Percentiles rank a stretch among this genome's conserved stretches.
Evolutionary conservation across 2,113 vertebrate species (phyloP).

Genomic region (Psettodes erumei): DNA sequence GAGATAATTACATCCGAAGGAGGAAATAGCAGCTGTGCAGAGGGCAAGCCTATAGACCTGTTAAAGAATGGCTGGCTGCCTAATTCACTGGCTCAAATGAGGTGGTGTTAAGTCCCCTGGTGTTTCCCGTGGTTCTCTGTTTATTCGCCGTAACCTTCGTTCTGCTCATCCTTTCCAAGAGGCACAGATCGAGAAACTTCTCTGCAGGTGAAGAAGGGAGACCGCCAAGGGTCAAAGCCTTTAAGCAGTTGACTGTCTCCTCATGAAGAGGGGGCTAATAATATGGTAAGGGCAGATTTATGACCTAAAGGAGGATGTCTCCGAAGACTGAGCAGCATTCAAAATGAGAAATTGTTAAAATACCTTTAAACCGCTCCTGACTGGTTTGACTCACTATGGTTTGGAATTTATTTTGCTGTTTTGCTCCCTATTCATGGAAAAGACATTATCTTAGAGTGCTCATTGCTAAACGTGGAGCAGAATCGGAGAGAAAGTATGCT

Average conservation of each 20-base stretch:
- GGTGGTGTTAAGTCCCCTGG: slow-evolving; percentile 43
- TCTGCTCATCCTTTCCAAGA: slow-evolving; percentile 25
- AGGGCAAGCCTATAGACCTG: slow-evolving; percentile 59
- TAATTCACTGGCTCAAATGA: slow-evolving; percentile 43
- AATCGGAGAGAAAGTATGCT: slow-evolving; percentile 30
- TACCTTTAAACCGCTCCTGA: slow-evolving; percentile 36
- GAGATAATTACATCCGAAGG: slow-evolving; percentile 74
- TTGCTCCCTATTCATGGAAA: slow-evolving; percentile 13
- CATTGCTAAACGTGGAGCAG: background rate
- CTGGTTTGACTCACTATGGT: slow-evolving; percentile 28
- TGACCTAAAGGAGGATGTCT: slow-evolving; percentile 14
- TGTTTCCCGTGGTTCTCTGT: slow-evolving; percentile 41
- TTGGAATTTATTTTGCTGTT: slow-evolving; percentile 26
- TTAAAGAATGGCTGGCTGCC: slow-evolving; percentile 43
- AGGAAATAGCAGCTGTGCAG: slow-evolving; percentile 72
- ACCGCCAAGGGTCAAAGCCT: slow-evolving; percentile 20
- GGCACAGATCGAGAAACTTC: slow-evolving; percentile 7
- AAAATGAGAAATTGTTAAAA: slow-evolving; percentile 30
- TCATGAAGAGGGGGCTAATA: slow-evolving; percentile 22
- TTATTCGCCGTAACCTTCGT: slow-evolving; percentile 38
- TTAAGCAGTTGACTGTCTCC: slow-evolving; percentile 30
- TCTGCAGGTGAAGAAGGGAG: slow-evolving; percentile 28
- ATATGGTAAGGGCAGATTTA: slow-evolving; percentile 19
- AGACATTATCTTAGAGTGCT: slow-evolving; percentile 14
- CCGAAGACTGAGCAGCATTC: slow-evolving; percentile 13